Evolutionary conservation across 1,140 invertebrate species (phyloP), one percentile per base, ranked within the genome.

Genomic region (Pissodes strobi): DNA sequence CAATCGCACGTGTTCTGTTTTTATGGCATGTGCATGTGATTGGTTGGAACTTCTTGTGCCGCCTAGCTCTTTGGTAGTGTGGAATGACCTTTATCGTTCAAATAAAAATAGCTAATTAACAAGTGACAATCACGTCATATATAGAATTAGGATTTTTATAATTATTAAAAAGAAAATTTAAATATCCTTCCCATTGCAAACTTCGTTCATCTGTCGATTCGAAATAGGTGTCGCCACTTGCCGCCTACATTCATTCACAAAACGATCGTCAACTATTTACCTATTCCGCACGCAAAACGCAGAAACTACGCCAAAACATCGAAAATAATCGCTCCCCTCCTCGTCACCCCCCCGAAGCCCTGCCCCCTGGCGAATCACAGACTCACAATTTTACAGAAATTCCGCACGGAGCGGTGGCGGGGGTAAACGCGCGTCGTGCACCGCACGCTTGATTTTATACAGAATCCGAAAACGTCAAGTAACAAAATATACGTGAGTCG

Each of bases 341-440:
- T 15, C 30, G 25, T 43, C 45, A 18, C 23, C 12, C 27, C 22
- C 12, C 21, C 4, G 8, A 49, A 27, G 52, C 52, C 52, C 52
- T 12, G 43, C 62, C 62, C 62, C 62, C 19, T 27, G 21, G 45
- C 62, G 52, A 64, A 64, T 64, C 62, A 57, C 52, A 51, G 38
- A 30, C 61, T 12, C 53, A 64, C 62, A 58, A 64, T 49, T 64
- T 64, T 64, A 64, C 53, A 64, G 62, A 64, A 64, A 64, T 64
- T 64, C 62, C 51, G 15, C 13, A 48, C n/a, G 12, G 43, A 21
- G 4, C 13, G 3, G 34, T n/a, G 23, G 51, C 39, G 15, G 51
- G 39, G 27, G 45, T 18, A 13, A 30, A 13, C 53, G 22, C 21
- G 48, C 2, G 17, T 15, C 12, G 43, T 17, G 12, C 48, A 38